Evolutionary conservation across 2,888 invertebrate genomes (phyloP).

Genomic region (Troglohyphantes excavatus): DNA sequence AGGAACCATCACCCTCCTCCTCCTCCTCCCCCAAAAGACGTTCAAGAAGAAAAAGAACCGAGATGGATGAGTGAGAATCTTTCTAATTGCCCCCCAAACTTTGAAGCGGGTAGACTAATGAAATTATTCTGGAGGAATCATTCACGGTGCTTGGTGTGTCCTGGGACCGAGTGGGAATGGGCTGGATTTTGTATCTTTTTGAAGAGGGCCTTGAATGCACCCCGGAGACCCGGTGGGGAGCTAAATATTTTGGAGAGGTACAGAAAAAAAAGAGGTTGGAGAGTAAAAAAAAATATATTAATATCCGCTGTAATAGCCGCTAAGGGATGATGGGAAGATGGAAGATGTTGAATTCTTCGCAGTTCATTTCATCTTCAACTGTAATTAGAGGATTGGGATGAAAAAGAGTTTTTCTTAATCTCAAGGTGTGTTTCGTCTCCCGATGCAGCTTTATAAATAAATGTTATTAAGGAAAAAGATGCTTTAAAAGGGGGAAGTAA

Average conservation of each 20-base stretch:
- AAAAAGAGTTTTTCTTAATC: conserved; percentile 39
- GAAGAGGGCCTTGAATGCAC: conserved; percentile 31
- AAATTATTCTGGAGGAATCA: conserved; percentile 67
- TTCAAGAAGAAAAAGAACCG: background rate
- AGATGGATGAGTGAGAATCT: conserved; percentile 64
- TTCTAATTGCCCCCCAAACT: conserved; percentile 73
- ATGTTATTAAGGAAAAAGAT: conserved; percentile 3
- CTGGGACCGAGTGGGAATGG: conserved; percentile 6
- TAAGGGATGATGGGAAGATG: conserved; percentile 13
- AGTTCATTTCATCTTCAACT: conserved; percentile 51
- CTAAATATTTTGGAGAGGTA: conserved; percentile 29
- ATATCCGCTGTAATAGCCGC: conserved; percentile 41
- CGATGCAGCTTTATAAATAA: conserved; percentile 7
- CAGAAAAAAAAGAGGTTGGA: background rate
- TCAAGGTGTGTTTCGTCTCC: conserved; percentile 10
- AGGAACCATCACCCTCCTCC: conserved; percentile 3
- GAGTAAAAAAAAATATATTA: conserved; percentile 21
- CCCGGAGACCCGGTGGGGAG: conserved; percentile 12
- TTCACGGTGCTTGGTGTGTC: conserved; percentile 21
- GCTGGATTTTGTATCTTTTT: conserved; percentile 24
- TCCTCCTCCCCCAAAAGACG: conserved; percentile 28
- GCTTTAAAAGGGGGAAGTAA: background rate
- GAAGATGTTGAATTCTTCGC: conserved; percentile 47
- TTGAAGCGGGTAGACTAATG: conserved; percentile 69
- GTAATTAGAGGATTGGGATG: conserved; percentile 18